Evolutionary conservation across 1,140 invertebrate species (phyloP).

Genomic region (Arion vulgaris): DNA sequence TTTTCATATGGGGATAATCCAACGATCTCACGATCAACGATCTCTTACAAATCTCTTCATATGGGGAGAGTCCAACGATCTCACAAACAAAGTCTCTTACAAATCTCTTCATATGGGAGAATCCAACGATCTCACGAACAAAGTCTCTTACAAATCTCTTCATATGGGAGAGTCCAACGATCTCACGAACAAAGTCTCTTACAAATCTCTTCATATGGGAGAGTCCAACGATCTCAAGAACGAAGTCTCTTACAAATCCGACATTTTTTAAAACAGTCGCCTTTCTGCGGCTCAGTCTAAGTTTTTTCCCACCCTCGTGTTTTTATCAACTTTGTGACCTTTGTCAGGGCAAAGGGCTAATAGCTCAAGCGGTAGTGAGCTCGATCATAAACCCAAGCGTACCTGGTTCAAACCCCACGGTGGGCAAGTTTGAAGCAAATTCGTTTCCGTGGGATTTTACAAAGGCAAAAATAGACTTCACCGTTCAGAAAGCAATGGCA

Average conservation of each 20-base stretch:
- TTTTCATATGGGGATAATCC: slow-evolving; percentile 99
- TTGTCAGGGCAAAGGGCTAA: not conserved
- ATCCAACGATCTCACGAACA: slow-evolving; percentile 96
- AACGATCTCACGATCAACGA: slow-evolving; percentile 97
- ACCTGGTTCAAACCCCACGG: no score
- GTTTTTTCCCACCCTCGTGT: not conserved
- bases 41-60: slow-evolving; percentile 98
- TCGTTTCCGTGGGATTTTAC: no score
- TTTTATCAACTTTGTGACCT: not conserved
- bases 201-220: slow-evolving; percentile 99
- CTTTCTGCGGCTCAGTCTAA: not conserved
- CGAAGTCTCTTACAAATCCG: slow-evolving; percentile 95
- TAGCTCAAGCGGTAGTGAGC: no score
- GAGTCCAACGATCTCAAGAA: slow-evolving; percentile 97
- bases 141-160: slow-evolving; percentile 97
- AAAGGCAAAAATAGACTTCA: no score
- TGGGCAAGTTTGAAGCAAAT: no score
- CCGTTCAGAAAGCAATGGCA: no score
- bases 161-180: slow-evolving; percentile 98
- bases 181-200: slow-evolving; percentile 94
- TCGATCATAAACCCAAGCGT: no score
- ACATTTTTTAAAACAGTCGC: slow-evolving; percentile 91
- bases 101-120: slow-evolving; percentile 98
- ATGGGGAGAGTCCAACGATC: slow-evolving; percentile 97
- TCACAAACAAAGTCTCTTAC: slow-evolving; percentile 96